Base-by-base conservation (phyloP, 2,888 invertebrate genomes). In the Vannuccia rotundouncinata region DNA sequence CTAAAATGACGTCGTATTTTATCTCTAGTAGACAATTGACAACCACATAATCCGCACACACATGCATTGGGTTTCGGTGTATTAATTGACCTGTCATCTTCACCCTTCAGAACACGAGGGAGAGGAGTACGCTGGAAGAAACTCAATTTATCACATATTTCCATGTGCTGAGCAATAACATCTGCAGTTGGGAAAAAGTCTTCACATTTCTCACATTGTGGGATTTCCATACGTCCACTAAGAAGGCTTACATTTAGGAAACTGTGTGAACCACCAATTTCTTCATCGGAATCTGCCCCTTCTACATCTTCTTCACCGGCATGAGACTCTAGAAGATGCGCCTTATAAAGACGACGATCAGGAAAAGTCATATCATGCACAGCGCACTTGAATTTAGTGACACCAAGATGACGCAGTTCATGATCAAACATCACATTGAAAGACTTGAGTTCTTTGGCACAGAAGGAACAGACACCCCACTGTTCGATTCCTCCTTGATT, bases 121-220 rank as follows among this genome's bases (percentile, higher is more conserved):
- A 80, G 59, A 27, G 80, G 80, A 10, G 80, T 45, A 5, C 80
- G 76, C 13, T 27, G 27, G 5, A 22, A 45, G 59, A 80, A 80
- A 10, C 31, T 31, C n/a, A 80, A 75, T 1, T 25, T 27, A 27
- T 80, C 80, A 59, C 80, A 80, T 45, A 79, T 45, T 13, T 80
- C 80, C 2, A 80, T 2, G 78, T 80, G 80, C 1, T 13, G 22
- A 31, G 77, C 77, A n/a, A 77, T 28, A 22, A 73, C 27, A 22
- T 79, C 79, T 10, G 80, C 45, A 5, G 29, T 81, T 5, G 81
- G 81, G 59, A 81, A 81, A 28, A 81, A 81, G 31, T 81, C 81
- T n/a, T 31, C 22, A 30, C 81, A 81, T 29, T 81, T 81, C 22
- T 80, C 78, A 29, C 81, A 81, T 59, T 81, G 81, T 10, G 60